Conservation (phyloP, 2,113 vertebrate species). For the Propithecus coquereli region DNA sequence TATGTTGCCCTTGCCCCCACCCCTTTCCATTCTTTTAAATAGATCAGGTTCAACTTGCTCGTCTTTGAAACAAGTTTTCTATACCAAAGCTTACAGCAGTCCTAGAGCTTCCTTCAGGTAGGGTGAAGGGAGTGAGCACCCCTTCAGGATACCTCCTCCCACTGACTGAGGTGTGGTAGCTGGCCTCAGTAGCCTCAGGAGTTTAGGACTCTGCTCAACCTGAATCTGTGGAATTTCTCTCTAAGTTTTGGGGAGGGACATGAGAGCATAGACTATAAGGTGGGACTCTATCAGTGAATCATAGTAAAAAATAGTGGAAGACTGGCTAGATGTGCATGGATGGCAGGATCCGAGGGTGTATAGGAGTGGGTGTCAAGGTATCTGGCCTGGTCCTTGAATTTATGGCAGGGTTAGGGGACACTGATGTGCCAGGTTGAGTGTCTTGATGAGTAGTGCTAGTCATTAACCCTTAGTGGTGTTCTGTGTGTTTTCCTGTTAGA, state of each 20-base stretch:
- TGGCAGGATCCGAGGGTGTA: background rate
- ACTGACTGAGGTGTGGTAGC: background rate
- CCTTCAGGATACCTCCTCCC: background rate
- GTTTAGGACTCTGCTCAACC: background rate
- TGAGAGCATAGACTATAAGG: background rate
- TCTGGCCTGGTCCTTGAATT: conserved; percentile 17
- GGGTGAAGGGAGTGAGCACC: background rate
- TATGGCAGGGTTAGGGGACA: background rate
- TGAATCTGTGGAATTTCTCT: conserved; percentile 15
- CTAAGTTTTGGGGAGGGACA: background rate
- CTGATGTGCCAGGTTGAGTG: background rate
- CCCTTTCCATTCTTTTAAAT: background rate
- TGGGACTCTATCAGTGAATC: background rate
- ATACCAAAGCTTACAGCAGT: background rate
- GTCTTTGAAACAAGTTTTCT: background rate
- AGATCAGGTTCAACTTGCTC: background rate
- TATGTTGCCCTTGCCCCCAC: too few species aligned
- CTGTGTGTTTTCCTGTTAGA: background rate
- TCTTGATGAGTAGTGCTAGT: background rate
- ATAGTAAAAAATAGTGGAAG: background rate
- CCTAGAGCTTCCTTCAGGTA: background rate
- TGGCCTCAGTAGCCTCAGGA: background rate
- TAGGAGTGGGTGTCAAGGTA: background rate
- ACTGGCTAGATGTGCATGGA: background rate
- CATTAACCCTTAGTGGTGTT: background rate